A percentile compares a stretch with the other conserved stretches of the same genome.
phyloP scores from a whole-genome alignment of 2,797 vertebrate genomes.

The Coregonus sp. region DNA sequence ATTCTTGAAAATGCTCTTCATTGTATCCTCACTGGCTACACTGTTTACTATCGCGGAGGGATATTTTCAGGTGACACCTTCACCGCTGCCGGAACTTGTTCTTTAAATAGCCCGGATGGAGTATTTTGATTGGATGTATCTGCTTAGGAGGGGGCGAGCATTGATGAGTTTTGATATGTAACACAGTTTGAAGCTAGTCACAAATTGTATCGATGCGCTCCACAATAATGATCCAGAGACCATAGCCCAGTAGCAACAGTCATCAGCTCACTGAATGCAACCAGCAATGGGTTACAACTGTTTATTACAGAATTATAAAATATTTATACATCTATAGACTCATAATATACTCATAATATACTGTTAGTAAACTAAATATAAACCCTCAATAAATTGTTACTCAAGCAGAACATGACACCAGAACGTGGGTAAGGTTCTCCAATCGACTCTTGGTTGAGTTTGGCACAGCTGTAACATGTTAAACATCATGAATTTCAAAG shows the following conservation, averaged over 20 bases:
- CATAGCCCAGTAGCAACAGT: background rate
- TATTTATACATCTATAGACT: background rate
- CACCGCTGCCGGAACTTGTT: conserved; percentile 81
- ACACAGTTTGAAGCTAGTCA: background rate
- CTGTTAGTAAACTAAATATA: background rate
- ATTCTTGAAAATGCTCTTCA: conserved; percentile 1
- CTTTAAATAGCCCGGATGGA: conserved; percentile 84
- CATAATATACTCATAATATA: background rate
- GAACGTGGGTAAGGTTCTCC: background rate
- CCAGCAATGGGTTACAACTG: background rate
- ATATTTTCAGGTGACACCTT: conserved; percentile 90
- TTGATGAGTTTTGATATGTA: background rate
- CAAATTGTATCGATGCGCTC: background rate
- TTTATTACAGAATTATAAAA: background rate
- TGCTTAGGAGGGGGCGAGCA: conserved; percentile 3
- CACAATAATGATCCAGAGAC: background rate
- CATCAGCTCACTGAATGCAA: background rate
- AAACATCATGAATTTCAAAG: background rate
- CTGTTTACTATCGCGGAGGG: conserved; percentile 92
- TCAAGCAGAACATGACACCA: background rate
- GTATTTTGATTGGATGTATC: conserved; percentile 26
- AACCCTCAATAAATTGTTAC: background rate
- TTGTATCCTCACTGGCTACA: conserved; percentile 37
- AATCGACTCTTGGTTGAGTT: background rate
- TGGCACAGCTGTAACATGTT: background rate